Evolutionary conservation across 1,140 invertebrate species (phyloP), one percentile per base, ranked within the genome.

Genomic region (Aphelinus certus): DNA sequence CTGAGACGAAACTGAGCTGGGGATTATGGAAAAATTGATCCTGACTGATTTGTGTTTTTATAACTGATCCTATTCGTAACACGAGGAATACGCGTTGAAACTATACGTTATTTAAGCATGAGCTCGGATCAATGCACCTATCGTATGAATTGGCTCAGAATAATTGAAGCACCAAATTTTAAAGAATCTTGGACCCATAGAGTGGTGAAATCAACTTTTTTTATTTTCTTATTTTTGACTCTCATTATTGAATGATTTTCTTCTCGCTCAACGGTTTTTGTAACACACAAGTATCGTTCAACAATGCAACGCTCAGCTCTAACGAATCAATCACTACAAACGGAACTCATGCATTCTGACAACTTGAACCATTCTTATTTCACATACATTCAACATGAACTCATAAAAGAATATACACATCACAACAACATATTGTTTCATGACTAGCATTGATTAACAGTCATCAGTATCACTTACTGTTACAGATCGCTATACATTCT

Each of bases 371-470:
- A 26, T 74, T 9, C 62, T 46, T 9, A 7, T 58, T 60, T 53
- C 53, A 70, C 72, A 70, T 73, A 77, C 70, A 76, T 78, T 56
- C 60, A 76, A 76, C 75, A 77, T 82, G 81, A 79, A 83, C 71
- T 77, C 72, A 80, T 84, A 83, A 71, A 83, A 83, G 82, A 83
- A 83, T 83, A 83, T 78, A 79, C 55, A 70, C 43, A 48, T 63
- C 64, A 43, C 75, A 76, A 62, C 48, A 57, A 73, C 66, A 76
- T 76, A 65, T 63, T 61, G 68, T 57, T 70, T 75, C 4, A 58
- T 58, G 67, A 76, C 46, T 61, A 57, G 45, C 48, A 69, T 65
- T 76, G 9, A 5, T 57, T 53, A 74, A 75, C 67, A 67, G 60
- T 72, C 64, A 77, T 55, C 46, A 53, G 26, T 26, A 26, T 26